These are phyloP conservation scores for Strix aluco DNA, from an alignment of 2,113 vertebrate species.

Conservation along the genomic window DNA sequence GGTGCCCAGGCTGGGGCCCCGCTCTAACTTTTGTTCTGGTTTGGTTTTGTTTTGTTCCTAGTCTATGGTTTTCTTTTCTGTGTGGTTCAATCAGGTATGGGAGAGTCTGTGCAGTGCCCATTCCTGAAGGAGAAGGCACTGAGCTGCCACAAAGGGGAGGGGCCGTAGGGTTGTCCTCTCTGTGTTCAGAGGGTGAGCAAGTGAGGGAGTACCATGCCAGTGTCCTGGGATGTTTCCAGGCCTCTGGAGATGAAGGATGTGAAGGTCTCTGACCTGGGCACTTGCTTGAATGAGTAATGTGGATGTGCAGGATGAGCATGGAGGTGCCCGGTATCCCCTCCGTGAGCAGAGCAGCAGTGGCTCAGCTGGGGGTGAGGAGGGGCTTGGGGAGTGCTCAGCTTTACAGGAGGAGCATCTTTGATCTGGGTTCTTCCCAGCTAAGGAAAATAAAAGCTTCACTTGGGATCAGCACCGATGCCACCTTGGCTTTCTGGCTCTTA, in stretches of 20 bases:
- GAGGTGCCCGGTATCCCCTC: neutral
- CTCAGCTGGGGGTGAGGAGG: neutral
- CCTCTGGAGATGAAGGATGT: neutral
- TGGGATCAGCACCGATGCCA: neutral
- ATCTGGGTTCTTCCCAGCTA: neutral
- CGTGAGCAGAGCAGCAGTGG: neutral
- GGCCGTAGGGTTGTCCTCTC: neutral
- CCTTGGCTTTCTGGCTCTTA: neutral
- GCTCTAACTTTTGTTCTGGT: neutral
- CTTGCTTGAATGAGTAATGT: neutral
- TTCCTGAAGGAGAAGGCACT: neutral
- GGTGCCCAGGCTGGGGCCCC: rapidly evolving
- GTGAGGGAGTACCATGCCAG: neutral
- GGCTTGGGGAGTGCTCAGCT: neutral
- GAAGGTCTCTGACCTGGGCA: neutral
- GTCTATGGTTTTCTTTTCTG: neutral
- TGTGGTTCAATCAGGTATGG: neutral
- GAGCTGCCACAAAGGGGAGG: neutral
- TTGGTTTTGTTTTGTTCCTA: slow-evolving; percentile 9
- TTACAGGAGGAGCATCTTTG: neutral
- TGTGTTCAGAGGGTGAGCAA: neutral
- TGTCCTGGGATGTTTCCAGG: neutral
- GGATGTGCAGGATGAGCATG: neutral
- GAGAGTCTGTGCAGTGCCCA: neutral
- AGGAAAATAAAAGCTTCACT: neutral